Evolutionary conservation across 2,113 vertebrate genomes (phyloP), one percentile per base, ranked within the genome.

Genomic region (Paradoxurus hermaphroditus): DNA sequence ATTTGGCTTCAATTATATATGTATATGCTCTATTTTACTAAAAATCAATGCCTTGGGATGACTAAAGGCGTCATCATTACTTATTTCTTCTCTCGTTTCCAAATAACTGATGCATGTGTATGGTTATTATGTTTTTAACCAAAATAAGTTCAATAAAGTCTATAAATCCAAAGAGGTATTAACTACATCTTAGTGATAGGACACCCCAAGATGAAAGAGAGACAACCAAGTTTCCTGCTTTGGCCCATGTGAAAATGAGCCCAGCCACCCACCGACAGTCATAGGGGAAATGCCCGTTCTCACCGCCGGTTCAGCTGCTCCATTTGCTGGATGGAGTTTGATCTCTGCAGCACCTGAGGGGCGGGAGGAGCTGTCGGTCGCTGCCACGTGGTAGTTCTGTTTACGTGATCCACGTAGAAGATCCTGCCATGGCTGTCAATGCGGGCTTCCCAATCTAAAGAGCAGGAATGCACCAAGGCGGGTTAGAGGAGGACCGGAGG

Each of bases 261-360:
- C 90, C 91, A 39, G n/a, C 53, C 91, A 14, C 56, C 56, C 91
- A 36, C 21, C 36, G 41, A 46, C 11, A 53, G 62, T 2, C 15
- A 11, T 0, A 14, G 36, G 7, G 19, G 16, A 34, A 9, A 21
- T 1, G 23, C 10, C 0, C 23, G 2, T 29, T 59, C 99, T 98
- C 79, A 99, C 99, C 99, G 99, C 98, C 99, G 99, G 98, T 99
- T 99, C 95, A 99, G 99, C 98, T 99, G 99, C 95, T 99, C 99
- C 99, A 99, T 99, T 96, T 99, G 99, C 98, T 99, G 99, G 46
- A 99, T 99, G 97, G 99, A 99, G 98, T 99, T 99, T 31, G 99
- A 99, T 73, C 99, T 99, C 97, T 99, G 99, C 86, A 99, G 99
- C 75, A 99, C 99, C 99, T 99, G 99, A 0, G 99, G 99, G 84